These are phyloP conservation scores for Omphaloscelis lunosa DNA, from an alignment of 2,888 invertebrate species.

Conservation along the genomic window DNA sequence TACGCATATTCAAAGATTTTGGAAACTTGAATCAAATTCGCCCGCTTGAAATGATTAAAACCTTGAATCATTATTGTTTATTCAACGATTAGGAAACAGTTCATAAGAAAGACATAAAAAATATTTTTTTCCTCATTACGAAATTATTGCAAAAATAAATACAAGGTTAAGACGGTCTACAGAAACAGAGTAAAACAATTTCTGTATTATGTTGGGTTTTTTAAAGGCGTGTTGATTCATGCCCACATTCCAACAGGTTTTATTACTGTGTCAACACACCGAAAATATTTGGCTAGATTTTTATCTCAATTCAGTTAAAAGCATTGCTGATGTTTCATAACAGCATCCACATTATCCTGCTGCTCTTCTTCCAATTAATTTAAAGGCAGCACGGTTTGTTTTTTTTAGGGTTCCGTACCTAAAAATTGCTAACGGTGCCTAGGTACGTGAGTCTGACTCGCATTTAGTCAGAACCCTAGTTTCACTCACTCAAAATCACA, in stretches of 20 bases:
- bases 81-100: background rate
- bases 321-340: background rate
- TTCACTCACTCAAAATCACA: too few relatives aligned
- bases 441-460: background rate
- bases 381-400: background rate
- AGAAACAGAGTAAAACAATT: constrained; percentile 17
- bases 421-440: background rate
- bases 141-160: constrained; percentile 12
- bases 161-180: constrained; percentile 33
- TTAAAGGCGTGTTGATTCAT: background rate
- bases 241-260: constrained; percentile 21
- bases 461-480: background rate
- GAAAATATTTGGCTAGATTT: background rate
- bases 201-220: constrained; percentile 16
- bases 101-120: background rate
- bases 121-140: constrained; percentile 23
- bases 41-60: background rate
- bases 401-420: background rate
- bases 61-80: background rate
- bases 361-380: background rate
- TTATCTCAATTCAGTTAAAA: background rate
- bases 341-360: background rate
- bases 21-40: background rate
- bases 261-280: constrained; percentile 21
- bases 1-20: background rate